Base-by-base conservation (phyloP, 2,888 invertebrate genomes). In the Drosophila robusta region DNA sequence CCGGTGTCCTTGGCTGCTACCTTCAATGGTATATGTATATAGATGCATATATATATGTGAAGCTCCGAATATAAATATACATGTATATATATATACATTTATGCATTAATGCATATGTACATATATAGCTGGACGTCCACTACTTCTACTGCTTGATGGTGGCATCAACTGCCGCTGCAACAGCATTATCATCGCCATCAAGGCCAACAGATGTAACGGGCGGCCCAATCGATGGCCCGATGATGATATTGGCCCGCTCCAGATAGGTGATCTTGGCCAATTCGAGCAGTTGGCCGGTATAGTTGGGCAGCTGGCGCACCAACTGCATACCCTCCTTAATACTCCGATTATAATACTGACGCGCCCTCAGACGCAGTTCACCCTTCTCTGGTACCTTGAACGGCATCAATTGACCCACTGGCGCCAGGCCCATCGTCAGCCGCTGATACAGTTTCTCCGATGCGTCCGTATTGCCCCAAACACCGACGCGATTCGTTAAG, bases 401-500 rank as follows among this genome's bases (percentile, higher is more conserved):
- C 2, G 41, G 44, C 9, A 69, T 22, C n/a, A 51, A 0, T 1
- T 50, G 61, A 7, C 60, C 46, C 50, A 75, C 8, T 3, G 68
- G 57, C 6, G 58, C 38, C 4, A 75, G 24, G 1, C 46, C 29
- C 1, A 4, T n/a, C 14, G 38, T 5, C 2, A 76, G 38, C 26
- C 34, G 42, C 12, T 46, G 41, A 26, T 47, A 46, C 2, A 76
- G 44, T 0, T 41, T 65, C 3, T 72, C 60, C 32, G 73, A 39
- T 2, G 66, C 73, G 26, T 67, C 66, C 0, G 57, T 26, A 2
- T 49, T 51, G n/a, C 70, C 74, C 73, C 77, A 77, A 16, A 70
- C 44, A 0, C 66, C 77, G 0, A 44, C 46, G 0, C 55, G 49
- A 14, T 62, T 56, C 12, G 61, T 64, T 6, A 66, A 44, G 32